Conservation (phyloP, 2,888 invertebrate genomes). For the Penaeus monodon region DNA sequence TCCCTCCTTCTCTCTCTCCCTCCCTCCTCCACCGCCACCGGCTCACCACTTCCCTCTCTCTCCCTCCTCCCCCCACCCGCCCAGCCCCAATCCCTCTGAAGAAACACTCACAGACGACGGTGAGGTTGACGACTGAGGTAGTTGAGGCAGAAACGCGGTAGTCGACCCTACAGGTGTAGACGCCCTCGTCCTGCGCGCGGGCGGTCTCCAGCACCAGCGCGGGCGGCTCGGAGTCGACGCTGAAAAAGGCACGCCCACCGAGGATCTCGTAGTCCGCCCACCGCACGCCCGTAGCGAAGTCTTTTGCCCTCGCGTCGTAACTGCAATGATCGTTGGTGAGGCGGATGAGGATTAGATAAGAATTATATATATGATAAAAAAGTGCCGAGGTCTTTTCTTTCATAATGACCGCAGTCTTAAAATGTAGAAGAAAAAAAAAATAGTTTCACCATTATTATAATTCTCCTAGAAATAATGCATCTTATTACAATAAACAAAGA, state of each 20-base stretch:
- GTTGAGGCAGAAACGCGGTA: constrained; percentile 51
- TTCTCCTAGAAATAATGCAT: too few species aligned
- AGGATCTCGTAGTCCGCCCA: constrained; percentile 36
- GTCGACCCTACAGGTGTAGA: constrained; percentile 56
- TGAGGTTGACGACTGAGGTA: constrained; percentile 41
- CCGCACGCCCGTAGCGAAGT: constrained; percentile 33
- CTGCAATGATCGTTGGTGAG: neutral
- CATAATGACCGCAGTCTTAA: neutral
- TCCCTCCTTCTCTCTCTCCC: neutral
- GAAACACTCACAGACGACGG: constrained; percentile 49
- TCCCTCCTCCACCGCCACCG: neutral
- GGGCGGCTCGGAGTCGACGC: constrained; percentile 30
- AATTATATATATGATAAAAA: too few species aligned
- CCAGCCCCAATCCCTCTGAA: neutral
- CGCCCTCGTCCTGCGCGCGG: constrained; percentile 47
- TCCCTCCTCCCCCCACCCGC: neutral
- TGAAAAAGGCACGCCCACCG: constrained; percentile 44
- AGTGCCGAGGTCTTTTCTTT: too few species aligned
- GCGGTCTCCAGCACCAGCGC: constrained; percentile 38
- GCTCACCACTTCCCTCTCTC: too few species aligned
- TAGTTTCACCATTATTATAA: too few species aligned
- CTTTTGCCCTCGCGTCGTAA: constrained; percentile 46
- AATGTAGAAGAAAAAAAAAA: neutral
- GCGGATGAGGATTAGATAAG: neutral
- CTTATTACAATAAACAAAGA: too few species aligned